These are phyloP conservation scores for Pluvianellus socialis DNA, from an alignment of 2,113 vertebrate species.

Conservation along the genomic window DNA sequence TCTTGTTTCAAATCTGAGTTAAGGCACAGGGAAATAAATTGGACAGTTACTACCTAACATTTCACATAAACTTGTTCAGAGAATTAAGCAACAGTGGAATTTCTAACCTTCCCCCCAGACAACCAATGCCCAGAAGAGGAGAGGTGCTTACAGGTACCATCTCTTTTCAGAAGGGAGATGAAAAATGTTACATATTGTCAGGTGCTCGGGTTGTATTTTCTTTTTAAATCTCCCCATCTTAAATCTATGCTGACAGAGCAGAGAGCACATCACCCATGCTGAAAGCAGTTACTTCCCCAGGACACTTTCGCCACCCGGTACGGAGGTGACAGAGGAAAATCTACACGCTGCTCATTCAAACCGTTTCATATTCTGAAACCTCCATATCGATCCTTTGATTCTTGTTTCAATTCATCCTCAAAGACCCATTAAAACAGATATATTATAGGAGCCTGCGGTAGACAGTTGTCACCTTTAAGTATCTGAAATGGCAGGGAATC, in stretches of 20 bases:
- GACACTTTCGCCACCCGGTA: not conserved
- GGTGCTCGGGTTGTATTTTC: not conserved
- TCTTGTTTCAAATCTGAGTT: not conserved
- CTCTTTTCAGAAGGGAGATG: not conserved
- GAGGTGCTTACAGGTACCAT: not conserved
- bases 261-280: not conserved
- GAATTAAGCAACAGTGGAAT: not conserved
- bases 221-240: not conserved
- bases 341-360: not conserved
- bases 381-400: not conserved
- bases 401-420: not conserved
- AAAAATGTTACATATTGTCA: not conserved
- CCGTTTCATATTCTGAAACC: not conserved
- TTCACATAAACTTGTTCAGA: not conserved
- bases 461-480: constrained; percentile 46
- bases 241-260: not conserved
- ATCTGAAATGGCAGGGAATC: constrained; percentile 50
- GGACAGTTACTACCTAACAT: not conserved
- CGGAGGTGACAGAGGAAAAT: not conserved
- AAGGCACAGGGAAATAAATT: not conserved
- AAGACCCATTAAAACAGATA: constrained; percentile 7
- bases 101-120: not conserved
- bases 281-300: not conserved
- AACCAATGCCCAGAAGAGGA: not conserved
- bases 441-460: not conserved